Evolutionary conservation across 2,888 invertebrate species (phyloP).

Genomic region (Callyntrura guangdongensis): DNA sequence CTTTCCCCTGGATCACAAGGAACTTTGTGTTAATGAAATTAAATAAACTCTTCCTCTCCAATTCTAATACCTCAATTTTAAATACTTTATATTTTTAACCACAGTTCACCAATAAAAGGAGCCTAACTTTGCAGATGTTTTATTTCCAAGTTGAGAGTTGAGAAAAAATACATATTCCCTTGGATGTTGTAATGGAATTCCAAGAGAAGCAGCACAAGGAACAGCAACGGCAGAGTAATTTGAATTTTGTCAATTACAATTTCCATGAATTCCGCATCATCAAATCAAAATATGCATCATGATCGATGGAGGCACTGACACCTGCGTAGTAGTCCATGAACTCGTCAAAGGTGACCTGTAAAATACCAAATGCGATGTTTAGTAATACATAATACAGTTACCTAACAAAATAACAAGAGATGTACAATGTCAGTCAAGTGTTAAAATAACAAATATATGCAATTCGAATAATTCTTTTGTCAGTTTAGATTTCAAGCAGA

Average conservation of each 20-base stretch:
- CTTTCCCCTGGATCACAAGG: too few relatives aligned
- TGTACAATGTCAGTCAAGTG: neutral
- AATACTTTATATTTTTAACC: too few relatives aligned
- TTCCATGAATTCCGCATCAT: slow-evolving; percentile 98
- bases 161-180: too few relatives aligned
- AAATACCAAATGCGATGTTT: neutral
- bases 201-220: neutral
- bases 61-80: too few relatives aligned
- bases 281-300: slow-evolving; percentile 97
- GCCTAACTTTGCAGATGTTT: too few relatives aligned
- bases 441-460: too few relatives aligned
- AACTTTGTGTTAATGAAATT: too few relatives aligned
- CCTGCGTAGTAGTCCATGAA: slow-evolving; percentile 96
- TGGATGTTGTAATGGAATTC: neutral
- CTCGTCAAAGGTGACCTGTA: slow-evolving; percentile 96
- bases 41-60: too few relatives aligned
- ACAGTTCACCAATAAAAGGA: too few relatives aligned
- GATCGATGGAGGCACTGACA: slow-evolving; percentile 97
- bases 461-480: neutral
- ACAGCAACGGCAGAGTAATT: neutral
- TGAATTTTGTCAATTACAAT: slow-evolving; percentile 87
- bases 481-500: neutral
- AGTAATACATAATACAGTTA: too few relatives aligned
- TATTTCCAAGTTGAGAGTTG: too few relatives aligned
- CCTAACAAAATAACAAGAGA: too few relatives aligned